Conservation (phyloP, 2,888 invertebrate species). For the Euplagia quadripunctaria region DNA sequence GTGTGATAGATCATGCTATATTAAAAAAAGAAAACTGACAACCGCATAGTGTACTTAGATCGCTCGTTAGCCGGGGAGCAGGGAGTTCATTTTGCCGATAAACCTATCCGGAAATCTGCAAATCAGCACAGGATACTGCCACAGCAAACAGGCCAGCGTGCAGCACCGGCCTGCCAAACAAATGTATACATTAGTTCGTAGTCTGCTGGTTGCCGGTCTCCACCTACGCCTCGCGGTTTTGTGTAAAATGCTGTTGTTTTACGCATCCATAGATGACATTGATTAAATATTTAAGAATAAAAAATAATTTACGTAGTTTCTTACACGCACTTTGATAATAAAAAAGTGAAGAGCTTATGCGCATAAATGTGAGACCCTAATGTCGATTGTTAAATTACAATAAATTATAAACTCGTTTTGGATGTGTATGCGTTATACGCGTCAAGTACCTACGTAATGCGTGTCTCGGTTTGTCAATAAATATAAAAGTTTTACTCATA, state of each 20-base stretch:
- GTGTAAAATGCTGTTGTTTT: slow-evolving; percentile 25
- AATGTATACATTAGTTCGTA: slow-evolving; percentile 78
- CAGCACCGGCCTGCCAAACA: slow-evolving; percentile 88
- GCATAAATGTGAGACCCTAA: slow-evolving; percentile 1
- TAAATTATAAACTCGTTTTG: slow-evolving; percentile 7
- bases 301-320: slow-evolving; percentile 6
- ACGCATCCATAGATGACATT: slow-evolving; percentile 12
- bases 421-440: slow-evolving; percentile 20
- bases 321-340: neutral
- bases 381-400: slow-evolving; percentile 2
- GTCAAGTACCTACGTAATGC: slow-evolving; percentile 64
- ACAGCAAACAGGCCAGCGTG: slow-evolving; percentile 86
- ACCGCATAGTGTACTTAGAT: slow-evolving; percentile 52
- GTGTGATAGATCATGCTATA: slow-evolving; percentile 40
- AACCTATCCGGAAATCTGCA: slow-evolving; percentile 83
- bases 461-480: slow-evolving; percentile 80
- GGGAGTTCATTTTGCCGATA: slow-evolving; percentile 71
- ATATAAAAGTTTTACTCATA: slow-evolving; percentile 86
- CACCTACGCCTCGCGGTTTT: slow-evolving; percentile 49
- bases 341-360: slow-evolving; percentile 3
- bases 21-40: slow-evolving; percentile 39
- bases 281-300: neutral
- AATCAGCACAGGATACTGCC: slow-evolving; percentile 86
- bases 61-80: slow-evolving; percentile 59
- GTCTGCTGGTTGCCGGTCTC: slow-evolving; percentile 63